A percentile compares a stretch with the other conserved stretches of the same genome.
Conservation (phyloP, 2,888 invertebrate genomes). For the Fragum sueziense region DNA sequence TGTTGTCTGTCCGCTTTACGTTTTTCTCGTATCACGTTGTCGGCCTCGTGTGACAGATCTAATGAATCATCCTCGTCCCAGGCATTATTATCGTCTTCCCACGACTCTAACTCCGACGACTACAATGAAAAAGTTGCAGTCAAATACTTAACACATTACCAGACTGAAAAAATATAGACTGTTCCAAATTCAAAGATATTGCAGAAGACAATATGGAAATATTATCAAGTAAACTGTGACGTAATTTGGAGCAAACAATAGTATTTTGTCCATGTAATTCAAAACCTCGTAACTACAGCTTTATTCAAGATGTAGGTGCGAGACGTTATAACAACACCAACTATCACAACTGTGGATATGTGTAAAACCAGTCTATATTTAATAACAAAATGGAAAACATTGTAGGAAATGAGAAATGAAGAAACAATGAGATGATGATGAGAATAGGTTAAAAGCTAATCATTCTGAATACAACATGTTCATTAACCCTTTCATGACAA, state of each 20-base stretch:
- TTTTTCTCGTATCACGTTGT: constrained; percentile 75
- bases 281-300: no score
- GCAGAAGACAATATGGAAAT: background rate
- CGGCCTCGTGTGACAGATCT: constrained; percentile 77
- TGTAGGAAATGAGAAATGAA: background rate
- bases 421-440: no score
- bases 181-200: background rate
- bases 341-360: no score
- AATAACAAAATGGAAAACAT: constrained; percentile 8
- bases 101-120: constrained; percentile 73
- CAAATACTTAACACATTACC: background rate
- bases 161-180: background rate
- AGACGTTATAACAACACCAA: no score
- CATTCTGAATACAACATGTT: no score
- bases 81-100: constrained; percentile 75
- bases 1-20: constrained; percentile 71
- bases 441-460: no score
- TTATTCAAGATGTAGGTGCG: no score
- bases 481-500: no score
- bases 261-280: no score
- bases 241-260: background rate
- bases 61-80: constrained; percentile 74
- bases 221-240: background rate
- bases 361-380: no score
- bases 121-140: constrained; percentile 52